Evolutionary conservation across 2,797 vertebrate species (phyloP), one percentile per base, ranked within the genome.

Genomic region (Tolypeutes matacus): DNA sequence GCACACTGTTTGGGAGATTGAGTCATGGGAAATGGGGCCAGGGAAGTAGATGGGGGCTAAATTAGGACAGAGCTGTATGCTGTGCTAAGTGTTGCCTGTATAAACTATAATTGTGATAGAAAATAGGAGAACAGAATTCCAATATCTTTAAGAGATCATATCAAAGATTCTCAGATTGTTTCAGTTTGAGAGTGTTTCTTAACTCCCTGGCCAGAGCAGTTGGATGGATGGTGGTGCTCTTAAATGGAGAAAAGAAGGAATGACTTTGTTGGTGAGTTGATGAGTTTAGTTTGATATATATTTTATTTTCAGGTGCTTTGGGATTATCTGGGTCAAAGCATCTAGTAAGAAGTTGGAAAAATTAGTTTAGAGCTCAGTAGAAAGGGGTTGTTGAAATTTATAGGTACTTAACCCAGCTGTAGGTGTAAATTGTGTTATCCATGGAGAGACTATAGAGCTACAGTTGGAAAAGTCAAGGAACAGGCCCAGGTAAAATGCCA

Each of bases 251-350:
- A 77, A 34, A 81, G 27, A 25, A 58, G 6, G 34, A 76, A 77
- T 83, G 3, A 77, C n/a, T 39, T 75, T 62, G 51, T 62, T 49
- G 31, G 18, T 72, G 34, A 83, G 23, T 31, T 31, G n/a, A 67
- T 73, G 11, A 72, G 36, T 73, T 89, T 17, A 84, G 39, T 49
- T 53, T 70, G 42, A 49, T 15, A 64, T 25, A 4, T 77, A 49
- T 65, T 77, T 93, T 76, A 62, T 86, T 86, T 72, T 72, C 64
- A 64, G n/a, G 31, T 83, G 27, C 18, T 64, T 65, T 87, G 64
- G 49, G 27, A 72, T 87, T 12, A 34, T 65, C n/a, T 78, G 29
- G 49, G 12, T 86, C 11, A 20, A 53, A 91, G 39, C 23, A 17
- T n/a, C 69, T 87, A 69, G 53, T 56, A n/a, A 39, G 42, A 78